Percentiles rank a stretch among this genome's conserved stretches.
Conservation (phyloP, 2,888 invertebrate species). For the Watsonalla binaria region DNA sequence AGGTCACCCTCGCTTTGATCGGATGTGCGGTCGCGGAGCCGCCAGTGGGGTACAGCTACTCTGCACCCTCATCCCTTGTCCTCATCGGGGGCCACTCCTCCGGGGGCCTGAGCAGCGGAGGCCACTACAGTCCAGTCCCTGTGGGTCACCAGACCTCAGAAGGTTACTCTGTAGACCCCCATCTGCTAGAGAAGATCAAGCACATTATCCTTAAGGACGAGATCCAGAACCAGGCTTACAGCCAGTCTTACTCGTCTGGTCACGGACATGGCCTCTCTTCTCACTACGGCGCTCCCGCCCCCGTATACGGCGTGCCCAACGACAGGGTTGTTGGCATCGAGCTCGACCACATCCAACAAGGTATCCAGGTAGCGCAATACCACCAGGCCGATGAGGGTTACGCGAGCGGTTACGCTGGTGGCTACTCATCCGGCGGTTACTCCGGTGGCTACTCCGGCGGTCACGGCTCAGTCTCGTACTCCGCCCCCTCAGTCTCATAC, state of each 20-base stretch:
- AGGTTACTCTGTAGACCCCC: slow-evolving; percentile 89
- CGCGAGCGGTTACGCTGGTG: slow-evolving; percentile 53
- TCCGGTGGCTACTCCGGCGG: slow-evolving; percentile 34
- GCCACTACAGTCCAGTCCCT: slow-evolving; percentile 86
- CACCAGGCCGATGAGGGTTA: slow-evolving; percentile 83
- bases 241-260: slow-evolving; percentile 65
- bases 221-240: slow-evolving; percentile 71
- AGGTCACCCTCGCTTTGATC: slow-evolving; percentile 85
- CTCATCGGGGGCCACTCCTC: slow-evolving; percentile 81
- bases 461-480: slow-evolving; percentile 34
- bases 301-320: slow-evolving; percentile 83
- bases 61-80: slow-evolving; percentile 74
- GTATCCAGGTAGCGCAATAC: slow-evolving; percentile 92
- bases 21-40: slow-evolving; percentile 88
- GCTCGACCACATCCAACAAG: slow-evolving; percentile 90
- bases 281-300: slow-evolving; percentile 83
- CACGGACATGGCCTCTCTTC: slow-evolving; percentile 79
- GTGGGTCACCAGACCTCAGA: slow-evolving; percentile 88
- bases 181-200: slow-evolving; percentile 89
- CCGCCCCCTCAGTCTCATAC: slow-evolving; percentile 47
- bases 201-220: slow-evolving; percentile 91
- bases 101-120: slow-evolving; percentile 79
- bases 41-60: slow-evolving; percentile 83
- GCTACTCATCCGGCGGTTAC: slow-evolving; percentile 33
- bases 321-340: slow-evolving; percentile 89